Conservation (phyloP, 2,888 invertebrate genomes). For the Tineola bisselliella region DNA sequence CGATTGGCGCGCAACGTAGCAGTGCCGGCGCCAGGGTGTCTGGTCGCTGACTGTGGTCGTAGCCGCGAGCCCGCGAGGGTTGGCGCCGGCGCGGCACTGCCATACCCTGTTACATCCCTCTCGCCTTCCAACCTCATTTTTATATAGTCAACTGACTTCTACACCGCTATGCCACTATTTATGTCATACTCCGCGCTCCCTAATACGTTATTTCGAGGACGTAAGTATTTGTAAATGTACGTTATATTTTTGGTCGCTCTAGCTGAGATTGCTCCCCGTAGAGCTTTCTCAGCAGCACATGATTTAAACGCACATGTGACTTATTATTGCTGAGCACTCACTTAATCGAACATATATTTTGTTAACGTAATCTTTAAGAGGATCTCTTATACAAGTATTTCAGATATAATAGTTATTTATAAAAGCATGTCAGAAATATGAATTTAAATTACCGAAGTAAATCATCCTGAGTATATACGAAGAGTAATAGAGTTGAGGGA, state of each 20-base stretch:
- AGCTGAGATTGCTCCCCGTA: slow-evolving; percentile 39
- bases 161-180: slow-evolving; percentile 62
- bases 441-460: neutral
- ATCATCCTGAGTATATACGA: neutral
- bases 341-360: too few species aligned
- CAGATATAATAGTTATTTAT: too few species aligned
- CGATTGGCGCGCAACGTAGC: slow-evolving; percentile 20
- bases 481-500: slow-evolving; percentile 1
- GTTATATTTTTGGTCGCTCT: slow-evolving; percentile 36
- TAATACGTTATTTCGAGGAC: slow-evolving; percentile 60
- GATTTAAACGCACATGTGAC: slow-evolving; percentile 30
- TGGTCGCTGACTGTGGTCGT: slow-evolving; percentile 39
- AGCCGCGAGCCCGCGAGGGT: slow-evolving; percentile 34
- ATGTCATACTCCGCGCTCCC: slow-evolving; percentile 60
- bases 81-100: slow-evolving; percentile 60
- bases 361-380: too few species aligned
- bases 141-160: slow-evolving; percentile 67
- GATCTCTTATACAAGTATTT: too few species aligned
- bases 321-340: slow-evolving; percentile 24
- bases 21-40: slow-evolving; percentile 49
- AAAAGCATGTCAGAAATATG: neutral
- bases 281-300: slow-evolving; percentile 30
- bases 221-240: slow-evolving; percentile 51
- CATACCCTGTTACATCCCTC: slow-evolving; percentile 40
- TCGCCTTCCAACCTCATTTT: slow-evolving; percentile 48